Base-by-base conservation (phyloP, 2,888 invertebrate species). In the Barypeithes pellucidus region DNA sequence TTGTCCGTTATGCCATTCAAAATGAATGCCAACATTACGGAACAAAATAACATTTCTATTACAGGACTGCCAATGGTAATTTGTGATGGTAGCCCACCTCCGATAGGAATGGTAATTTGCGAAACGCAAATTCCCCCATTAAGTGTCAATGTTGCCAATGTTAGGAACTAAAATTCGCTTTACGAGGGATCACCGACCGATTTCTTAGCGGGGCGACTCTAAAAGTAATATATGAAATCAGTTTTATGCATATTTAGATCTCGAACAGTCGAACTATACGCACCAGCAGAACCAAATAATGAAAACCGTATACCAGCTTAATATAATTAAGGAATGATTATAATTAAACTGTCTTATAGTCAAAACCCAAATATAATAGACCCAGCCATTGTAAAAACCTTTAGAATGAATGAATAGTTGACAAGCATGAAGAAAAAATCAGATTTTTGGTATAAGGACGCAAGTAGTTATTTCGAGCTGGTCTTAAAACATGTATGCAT, bases 301-400 rank as follows among this genome's bases (percentile, higher is more conserved):
- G 2, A 45, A 22, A 22, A 50, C 8, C 11, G 11, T 12, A 50
- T 16, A n/a, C 22, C 22, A 50, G 12, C 50, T 50, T 33, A 5
- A 33, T 33, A 50, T 11, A 11, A 20, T 22, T 0, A 22, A 11
- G 16, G 8, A 29, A 52, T 52, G 7, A n/a, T n/a, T n/a, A n/a
- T n/a, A n/a, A n/a, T n/a, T n/a, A n/a, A n/a, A n/a, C n/a, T n/a
- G n/a, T n/a, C 52, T n/a, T 0, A 52, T 7, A 24, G n/a, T 29
- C 20, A n/a, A 20, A 22, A 50, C 29, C 14, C 33, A 50, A 63
- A 33, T 63, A 65, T 54, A 65, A 65, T 65, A 22, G 54, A 14
- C 11, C 0, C 65, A 65, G 1, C 3, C 22, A 14, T 36, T 52
- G 52, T 52, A n/a, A 52, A 65, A 65, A 52, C n/a, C 2, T 2